Evolutionary conservation across 1,140 invertebrate genomes (phyloP), one percentile per base, ranked within the genome.

Genomic region (Dufourea novaeangliae): DNA sequence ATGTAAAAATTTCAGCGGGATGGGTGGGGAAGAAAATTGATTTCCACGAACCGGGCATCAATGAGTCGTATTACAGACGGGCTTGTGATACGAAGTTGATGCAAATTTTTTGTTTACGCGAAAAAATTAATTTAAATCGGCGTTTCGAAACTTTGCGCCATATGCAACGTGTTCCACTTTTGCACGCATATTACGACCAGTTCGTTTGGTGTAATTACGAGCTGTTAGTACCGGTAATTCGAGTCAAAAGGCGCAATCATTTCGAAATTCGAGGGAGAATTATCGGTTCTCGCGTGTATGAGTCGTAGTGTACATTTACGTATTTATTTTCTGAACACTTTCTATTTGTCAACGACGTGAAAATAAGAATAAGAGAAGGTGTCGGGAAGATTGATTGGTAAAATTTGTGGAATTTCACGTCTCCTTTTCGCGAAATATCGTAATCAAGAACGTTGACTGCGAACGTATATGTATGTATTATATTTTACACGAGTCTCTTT

Each of bases 221-320:
- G 41, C 50, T 77, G 44, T 80, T 80, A 54, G 57, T 46, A 39
- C 14, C 50, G 29, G 59, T 69, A 66, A 64, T 46, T 80, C 25
- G 46, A 39, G 59, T 57, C 11, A 34, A 57, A 32, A 11, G 67
- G 14, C 17, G 52, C n/a, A 12, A 57, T 27, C 52, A 6, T 56
- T 29, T 39, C 50, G 59, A 63, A 62, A 76, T 57, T 20, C 22
- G 37, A 63, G 37, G 57, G 50, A 52, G 22, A 52, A 77, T 77
- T 80, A 64, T 64, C 50, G 59, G 2, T 29, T 44, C 32, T 62
- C 71, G 11, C 29, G 17, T 27, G 29, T 20, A 44, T 14, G 41
- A 12, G n/a, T n/a, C n/a, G n/a, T 8, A 37, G 34, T 37, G 34
- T 37, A 25, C 11, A 14, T 4, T n/a, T n/a, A 20, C 57, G 67